A percentile compares a stretch with the other conserved stretches of the same genome.
phyloP scores from a whole-genome alignment of 2,888 invertebrate genomes.

The Gasteruption jaculator region DNA sequence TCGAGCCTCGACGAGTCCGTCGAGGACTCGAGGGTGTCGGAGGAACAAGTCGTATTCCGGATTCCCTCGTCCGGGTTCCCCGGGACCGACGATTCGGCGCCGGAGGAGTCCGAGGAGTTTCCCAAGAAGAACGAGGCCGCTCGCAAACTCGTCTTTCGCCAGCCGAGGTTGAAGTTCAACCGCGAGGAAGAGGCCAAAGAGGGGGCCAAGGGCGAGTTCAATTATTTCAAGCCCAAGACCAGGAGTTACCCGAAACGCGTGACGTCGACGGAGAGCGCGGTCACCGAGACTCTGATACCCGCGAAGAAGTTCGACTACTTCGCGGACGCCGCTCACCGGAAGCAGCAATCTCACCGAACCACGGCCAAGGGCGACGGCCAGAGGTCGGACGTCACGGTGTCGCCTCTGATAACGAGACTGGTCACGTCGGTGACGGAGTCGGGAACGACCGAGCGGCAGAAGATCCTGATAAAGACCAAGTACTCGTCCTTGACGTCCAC shows the following conservation, averaged over 20 bases:
- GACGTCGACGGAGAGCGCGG: slow-evolving; percentile 32
- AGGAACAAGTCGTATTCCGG: no score
- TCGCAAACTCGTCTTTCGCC: slow-evolving; percentile 22
- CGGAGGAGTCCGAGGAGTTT: slow-evolving; percentile 26
- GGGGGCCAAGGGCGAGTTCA: no score
- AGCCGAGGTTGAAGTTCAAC: no score
- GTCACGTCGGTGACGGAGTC: slow-evolving; percentile 53
- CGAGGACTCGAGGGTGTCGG: no score
- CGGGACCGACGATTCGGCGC: slow-evolving; percentile 23
- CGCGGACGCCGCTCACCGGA: slow-evolving; percentile 42
- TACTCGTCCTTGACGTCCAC: slow-evolving; percentile 44
- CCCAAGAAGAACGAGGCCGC: slow-evolving; percentile 18
- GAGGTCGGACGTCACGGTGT: slow-evolving; percentile 20
- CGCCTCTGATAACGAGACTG: slow-evolving; percentile 50
- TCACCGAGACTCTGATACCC: slow-evolving; percentile 46
- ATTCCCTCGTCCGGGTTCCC: no score
- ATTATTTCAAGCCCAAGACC: slow-evolving; percentile 21
- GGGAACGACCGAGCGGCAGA: slow-evolving; percentile 52
- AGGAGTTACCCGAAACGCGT: slow-evolving; percentile 35
- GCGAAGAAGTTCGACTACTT: slow-evolving; percentile 45
- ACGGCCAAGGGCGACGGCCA: slow-evolving; percentile 24
- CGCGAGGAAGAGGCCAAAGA: no score
- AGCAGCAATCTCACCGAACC: slow-evolving; percentile 36
- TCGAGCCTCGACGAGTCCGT: slow-evolving; percentile 16
- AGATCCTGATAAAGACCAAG: slow-evolving; percentile 48